Evolutionary conservation across 2,888 invertebrate species (phyloP), one percentile per base, ranked within the genome.

Genomic region (Plemyria rubiginata): DNA sequence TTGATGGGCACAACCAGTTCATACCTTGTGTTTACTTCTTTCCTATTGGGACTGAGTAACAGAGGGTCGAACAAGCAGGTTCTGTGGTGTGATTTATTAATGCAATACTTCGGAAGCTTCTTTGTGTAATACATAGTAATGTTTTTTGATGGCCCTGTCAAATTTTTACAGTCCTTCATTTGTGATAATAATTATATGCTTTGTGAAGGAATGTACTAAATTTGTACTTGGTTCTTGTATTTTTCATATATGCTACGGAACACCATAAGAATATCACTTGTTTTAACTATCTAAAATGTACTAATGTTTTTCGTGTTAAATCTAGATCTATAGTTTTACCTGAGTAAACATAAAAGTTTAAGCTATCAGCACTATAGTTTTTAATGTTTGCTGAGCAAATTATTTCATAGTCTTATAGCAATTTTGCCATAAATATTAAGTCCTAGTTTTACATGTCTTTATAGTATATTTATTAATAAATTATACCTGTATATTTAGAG

Each of bases 371-470:
- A 28, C 48, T 41, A 36, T 41, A 60, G 22, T 52, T 16, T 46
- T 52, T 9, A 46, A 32, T 49, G n/a, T 40, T 54, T 43, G 49
- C 13, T 48, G 32, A 38, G n/a, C 28, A 48, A 40, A 50, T 16
- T 13, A 51, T 45, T 49, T 16, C 13, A 56, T 45, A 61, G 38
- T 60, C 48, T 54, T 45, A 8, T 60, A 57, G 41, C 28, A 46
- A 57, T 54, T 68, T 66, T 70, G 66, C 65, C 66, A 54, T 66
- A 67, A 64, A 51, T 54, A 55, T 54, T 64, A 69, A 60, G 57
- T 48, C 41, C 22, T 65, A 60, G 61, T 65, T 36, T 62, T 52
- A 62, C 13, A 40, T 48, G 36, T 48, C 38, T 50, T 29, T 53
- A 56, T 58, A 62, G 40, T 53, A 61, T 54, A 13, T 13, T 51